Evolutionary conservation across 2,797 vertebrate genomes (phyloP), one percentile per base, ranked within the genome.

Genomic region (Octomys mimax): DNA sequence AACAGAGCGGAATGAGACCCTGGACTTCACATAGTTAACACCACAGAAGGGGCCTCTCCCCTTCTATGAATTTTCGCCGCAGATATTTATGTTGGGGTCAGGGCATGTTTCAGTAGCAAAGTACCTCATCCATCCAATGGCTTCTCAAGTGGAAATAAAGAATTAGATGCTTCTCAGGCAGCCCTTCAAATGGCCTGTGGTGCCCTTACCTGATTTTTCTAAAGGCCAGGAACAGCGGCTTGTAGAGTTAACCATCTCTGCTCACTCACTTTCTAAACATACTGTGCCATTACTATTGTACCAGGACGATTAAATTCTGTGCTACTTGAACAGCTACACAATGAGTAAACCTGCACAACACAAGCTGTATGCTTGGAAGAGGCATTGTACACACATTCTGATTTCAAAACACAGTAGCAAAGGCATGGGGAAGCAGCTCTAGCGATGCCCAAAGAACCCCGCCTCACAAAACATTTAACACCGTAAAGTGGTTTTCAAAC

Each of bases 141-240:
- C n/a, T 96, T 92, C 94, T 92, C 46, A 91, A 87, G 52, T 52
- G 16, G 33, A 95, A 85, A 9, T 81, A 49, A 84, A 87, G 52
- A 89, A 94, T 68, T 46, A 49, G 24, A 49, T 54, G 22, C 28
- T 85, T 93, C 73, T 85, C 36, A 70, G 24, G 31, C 62, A 73
- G 22, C 39, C 71, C 54, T 86, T 89, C 79, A 84, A 66, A 71
- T 84, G 78, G 59, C 78, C 81, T 61, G 71, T 31, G 62, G 22
- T 49, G 18, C 24, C 87, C 26, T 87, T 70, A 85, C 24, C 31
- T 90, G 36, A 79, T 31, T 87, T 66, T 83, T 83, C 80, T 87
- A 57, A 71, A 73, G 46, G 46, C 36, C 73, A 26, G 77, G 85
- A 85, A n/a, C 57, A 49, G 33, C 90, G 4, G 84, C 39, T 42